These are phyloP conservation scores for Hydrolagus affinis DNA, from an alignment of 2,113 vertebrate species.

Conservation along the genomic window DNA sequence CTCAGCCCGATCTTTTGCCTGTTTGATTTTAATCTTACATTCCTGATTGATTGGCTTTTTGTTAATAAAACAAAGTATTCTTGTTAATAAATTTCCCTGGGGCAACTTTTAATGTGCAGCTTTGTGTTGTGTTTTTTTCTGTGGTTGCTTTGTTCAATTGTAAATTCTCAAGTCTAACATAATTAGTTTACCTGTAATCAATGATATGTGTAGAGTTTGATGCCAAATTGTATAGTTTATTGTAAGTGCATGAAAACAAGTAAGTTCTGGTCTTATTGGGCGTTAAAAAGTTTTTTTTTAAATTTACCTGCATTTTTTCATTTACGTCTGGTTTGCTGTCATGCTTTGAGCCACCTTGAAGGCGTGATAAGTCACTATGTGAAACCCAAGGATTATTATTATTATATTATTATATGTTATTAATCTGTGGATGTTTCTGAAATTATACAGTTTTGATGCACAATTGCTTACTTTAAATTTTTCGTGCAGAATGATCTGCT, in stretches of 20 bases:
- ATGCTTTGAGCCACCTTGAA: neutral
- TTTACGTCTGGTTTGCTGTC: conserved; percentile 5
- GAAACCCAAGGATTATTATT: too few species aligned
- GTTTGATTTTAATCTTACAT: conserved; percentile 19
- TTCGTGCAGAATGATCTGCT: neutral
- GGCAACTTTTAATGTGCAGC: conserved; percentile 18
- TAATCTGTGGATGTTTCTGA: conserved; percentile 15
- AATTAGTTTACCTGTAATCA: conserved; percentile 24
- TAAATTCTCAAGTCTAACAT: neutral
- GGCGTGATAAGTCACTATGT: too few species aligned
- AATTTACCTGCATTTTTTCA: neutral
- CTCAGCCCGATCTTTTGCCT: neutral
- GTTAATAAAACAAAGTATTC: neutral
- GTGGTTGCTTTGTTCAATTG: conserved; percentile 15
- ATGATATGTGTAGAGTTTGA: neutral
- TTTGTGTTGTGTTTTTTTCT: neutral
- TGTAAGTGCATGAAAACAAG: too few species aligned
- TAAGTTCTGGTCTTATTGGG: too few species aligned
- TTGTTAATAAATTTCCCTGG: neutral
- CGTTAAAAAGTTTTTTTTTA: neutral
- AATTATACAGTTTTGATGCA: neutral
- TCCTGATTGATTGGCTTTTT: conserved; percentile 28
- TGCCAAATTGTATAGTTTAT: neutral
- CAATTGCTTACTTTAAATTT: neutral
- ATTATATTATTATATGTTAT: neutral